These are phyloP conservation scores for Notarius lentiginosus DNA, from an alignment of 2,113 vertebrate genomes.

Conservation along the genomic window DNA sequence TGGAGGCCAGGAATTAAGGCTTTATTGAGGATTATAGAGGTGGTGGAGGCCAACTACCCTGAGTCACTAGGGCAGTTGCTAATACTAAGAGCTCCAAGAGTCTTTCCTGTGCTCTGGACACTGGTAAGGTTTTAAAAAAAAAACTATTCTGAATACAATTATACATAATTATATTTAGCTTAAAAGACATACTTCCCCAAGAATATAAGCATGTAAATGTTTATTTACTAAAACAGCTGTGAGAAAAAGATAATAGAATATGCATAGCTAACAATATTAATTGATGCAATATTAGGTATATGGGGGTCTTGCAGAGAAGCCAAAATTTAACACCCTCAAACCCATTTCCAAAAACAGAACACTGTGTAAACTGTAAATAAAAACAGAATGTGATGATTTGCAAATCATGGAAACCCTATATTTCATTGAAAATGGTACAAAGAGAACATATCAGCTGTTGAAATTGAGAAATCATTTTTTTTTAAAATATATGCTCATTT, in stretches of 20 bases:
- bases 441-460: too few relatives aligned
- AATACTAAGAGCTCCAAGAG: constrained; percentile 87
- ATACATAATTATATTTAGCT: not conserved
- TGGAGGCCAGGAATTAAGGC: constrained; percentile 95
- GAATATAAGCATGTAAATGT: not conserved
- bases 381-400: too few relatives aligned
- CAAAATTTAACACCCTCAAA: not conserved
- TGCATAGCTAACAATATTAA: not conserved
- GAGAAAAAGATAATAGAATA: not conserved
- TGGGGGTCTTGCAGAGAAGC: not conserved
- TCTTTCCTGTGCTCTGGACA: constrained; percentile 94
- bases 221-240: not conserved
- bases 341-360: too few relatives aligned
- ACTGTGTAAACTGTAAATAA: too few relatives aligned
- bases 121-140: too few relatives aligned
- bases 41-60: constrained; percentile 95
- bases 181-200: not conserved
- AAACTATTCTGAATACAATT: not conserved
- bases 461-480: too few relatives aligned
- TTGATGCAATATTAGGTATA: not conserved
- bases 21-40: constrained; percentile 92
- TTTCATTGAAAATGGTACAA: too few relatives aligned
- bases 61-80: constrained; percentile 91
- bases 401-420: too few relatives aligned
- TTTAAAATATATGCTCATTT: too few relatives aligned